Evolutionary conservation across 2,888 invertebrate species (phyloP).

Genomic region (Embidobia sp.): DNA sequence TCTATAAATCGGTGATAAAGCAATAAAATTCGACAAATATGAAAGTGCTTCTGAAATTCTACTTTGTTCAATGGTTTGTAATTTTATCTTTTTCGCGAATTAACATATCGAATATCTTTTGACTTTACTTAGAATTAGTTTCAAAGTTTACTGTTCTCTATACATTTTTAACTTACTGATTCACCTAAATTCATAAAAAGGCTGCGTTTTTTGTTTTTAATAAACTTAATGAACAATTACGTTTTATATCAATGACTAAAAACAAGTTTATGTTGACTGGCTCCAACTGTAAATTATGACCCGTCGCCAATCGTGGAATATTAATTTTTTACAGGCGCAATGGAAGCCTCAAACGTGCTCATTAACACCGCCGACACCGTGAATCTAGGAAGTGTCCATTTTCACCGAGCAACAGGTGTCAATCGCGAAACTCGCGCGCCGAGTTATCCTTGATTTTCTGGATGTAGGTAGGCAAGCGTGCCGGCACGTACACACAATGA

Average conservation of each 20-base stretch:
- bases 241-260: no score
- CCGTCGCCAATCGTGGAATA: background rate
- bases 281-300: background rate
- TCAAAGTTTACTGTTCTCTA: no score
- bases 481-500: slow-evolving; percentile 5
- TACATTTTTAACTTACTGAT: no score
- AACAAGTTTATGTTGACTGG: no score
- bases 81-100: no score
- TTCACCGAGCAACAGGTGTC: slow-evolving; percentile 55
- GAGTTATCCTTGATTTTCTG: slow-evolving; percentile 50
- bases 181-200: no score
- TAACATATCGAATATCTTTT: no score
- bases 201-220: no score
- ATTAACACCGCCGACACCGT: slow-evolving; percentile 7
- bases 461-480: slow-evolving; percentile 28
- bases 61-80: no score
- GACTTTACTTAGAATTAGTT: no score
- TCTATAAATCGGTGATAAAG: slow-evolving; percentile 10
- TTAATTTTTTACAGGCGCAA: background rate
- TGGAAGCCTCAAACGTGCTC: slow-evolving; percentile 10
- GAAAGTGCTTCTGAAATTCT: background rate
- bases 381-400: slow-evolving; percentile 32
- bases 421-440: slow-evolving; percentile 37
- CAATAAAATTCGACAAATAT: slow-evolving; percentile 3
- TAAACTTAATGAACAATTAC: no score